Percentiles rank a stretch among this genome's conserved stretches.
Conservation (phyloP, 2,113 vertebrate species). For the Nothobranchius furzeri region DNA sequence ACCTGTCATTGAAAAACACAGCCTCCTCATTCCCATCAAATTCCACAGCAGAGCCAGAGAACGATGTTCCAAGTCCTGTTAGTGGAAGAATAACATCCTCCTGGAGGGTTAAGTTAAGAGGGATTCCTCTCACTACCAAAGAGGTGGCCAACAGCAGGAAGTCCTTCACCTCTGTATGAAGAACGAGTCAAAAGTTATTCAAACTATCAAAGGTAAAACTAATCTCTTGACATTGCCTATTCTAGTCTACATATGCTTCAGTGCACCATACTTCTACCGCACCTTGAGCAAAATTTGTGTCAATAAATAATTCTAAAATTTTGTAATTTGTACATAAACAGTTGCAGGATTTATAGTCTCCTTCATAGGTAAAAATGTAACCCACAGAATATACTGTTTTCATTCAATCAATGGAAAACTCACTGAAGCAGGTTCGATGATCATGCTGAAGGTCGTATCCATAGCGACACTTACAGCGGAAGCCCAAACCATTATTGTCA, state of each 20-base stretch:
- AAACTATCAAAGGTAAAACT: not conserved
- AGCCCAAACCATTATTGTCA: constrained; percentile 74
- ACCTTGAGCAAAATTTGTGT: too few relatives aligned
- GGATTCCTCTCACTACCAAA: constrained; percentile 69
- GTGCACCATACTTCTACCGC: too few relatives aligned
- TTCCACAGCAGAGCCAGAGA: constrained; percentile 70
- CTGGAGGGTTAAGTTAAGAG: constrained; percentile 66
- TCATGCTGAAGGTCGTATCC: constrained; percentile 72
- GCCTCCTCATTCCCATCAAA: constrained; percentile 62
- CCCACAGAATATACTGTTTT: too few relatives aligned
- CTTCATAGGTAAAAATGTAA: too few relatives aligned
- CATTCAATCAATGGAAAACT: constrained; percentile 32
- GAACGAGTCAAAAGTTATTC: not conserved
- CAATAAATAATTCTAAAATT: too few relatives aligned
- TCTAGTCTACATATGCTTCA: not conserved
- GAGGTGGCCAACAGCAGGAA: constrained; percentile 67
- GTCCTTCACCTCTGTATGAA: constrained; percentile 71
- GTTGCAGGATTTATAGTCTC: too few relatives aligned
- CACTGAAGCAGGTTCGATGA: constrained; percentile 63
- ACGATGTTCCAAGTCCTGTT: constrained; percentile 45
- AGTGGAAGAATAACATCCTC: constrained; percentile 75
- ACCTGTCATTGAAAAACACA: constrained; percentile 71
- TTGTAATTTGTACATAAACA: too few relatives aligned
- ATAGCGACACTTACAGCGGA: constrained; percentile 74
- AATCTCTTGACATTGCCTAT: not conserved